A percentile compares a stretch with the other conserved stretches of the same genome.
phyloP scores from a whole-genome alignment of 1,140 invertebrate species.

The Drosophila fuyamai region DNA sequence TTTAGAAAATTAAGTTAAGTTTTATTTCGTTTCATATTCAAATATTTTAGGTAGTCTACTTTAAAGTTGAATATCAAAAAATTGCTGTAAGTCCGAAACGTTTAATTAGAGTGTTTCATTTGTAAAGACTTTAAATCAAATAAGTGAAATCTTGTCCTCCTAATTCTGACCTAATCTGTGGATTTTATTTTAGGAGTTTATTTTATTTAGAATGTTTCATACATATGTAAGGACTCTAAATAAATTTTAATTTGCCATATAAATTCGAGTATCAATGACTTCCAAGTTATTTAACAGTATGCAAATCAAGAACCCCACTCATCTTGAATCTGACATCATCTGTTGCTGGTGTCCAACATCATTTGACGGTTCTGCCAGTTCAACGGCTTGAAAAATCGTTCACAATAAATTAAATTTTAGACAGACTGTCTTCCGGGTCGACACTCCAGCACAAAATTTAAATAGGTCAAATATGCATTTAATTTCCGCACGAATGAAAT shows the following conservation, averaged over 20 bases:
- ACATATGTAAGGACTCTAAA: no score
- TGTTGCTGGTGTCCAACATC: constrained; percentile 35
- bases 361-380: constrained; percentile 30
- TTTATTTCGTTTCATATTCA: neutral
- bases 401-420: constrained; percentile 74
- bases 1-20: no score
- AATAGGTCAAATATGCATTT: constrained; percentile 80
- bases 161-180: constrained; percentile 49
- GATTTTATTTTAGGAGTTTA: no score
- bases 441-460: constrained; percentile 51
- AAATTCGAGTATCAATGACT: neutral
- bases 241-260: neutral
- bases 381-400: constrained; percentile 63
- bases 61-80: no score
- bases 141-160: neutral
- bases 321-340: constrained; percentile 45
- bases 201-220: no score
- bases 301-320: constrained; percentile 6
- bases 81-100: no score
- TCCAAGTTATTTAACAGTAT: constrained; percentile 8
- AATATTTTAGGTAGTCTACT: no score
- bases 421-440: constrained; percentile 35
- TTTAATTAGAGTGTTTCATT: no score
- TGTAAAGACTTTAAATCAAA: no score
- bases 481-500: constrained; percentile 79